Percentiles rank a stretch among this genome's conserved stretches.
Evolutionary conservation across 2,113 vertebrate species (phyloP).

Genomic region (Tachysurus vachellii): DNA sequence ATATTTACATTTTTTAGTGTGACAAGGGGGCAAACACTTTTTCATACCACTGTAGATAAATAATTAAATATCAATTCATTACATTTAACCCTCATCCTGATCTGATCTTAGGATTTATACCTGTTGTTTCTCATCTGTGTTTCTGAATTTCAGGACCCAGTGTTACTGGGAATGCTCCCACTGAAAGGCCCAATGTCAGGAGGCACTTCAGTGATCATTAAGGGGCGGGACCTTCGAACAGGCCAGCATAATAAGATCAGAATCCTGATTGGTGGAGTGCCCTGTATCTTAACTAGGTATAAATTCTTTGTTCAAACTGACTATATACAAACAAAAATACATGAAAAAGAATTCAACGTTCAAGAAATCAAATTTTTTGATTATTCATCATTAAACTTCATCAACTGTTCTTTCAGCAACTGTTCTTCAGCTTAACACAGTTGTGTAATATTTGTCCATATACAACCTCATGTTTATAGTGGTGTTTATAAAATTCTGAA

Average conservation of each 20-base stretch:
- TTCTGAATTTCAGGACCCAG: constrained; percentile 76
- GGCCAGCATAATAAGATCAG: constrained; percentile 82
- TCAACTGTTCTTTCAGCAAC: not conserved
- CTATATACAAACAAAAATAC: not conserved
- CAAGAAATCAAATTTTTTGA: not conserved
- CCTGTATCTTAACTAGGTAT: constrained; percentile 67
- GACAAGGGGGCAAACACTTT: too few relatives aligned
- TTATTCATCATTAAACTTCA: not conserved
- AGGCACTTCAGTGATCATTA: constrained; percentile 84
- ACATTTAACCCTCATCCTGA: not conserved
- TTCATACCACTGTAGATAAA: not conserved
- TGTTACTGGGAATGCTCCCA: constrained; percentile 82
- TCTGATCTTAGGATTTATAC: not conserved
- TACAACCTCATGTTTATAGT: not conserved
- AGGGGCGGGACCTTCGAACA: constrained; percentile 81
- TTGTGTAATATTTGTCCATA: not conserved
- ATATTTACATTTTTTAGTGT: too few relatives aligned
- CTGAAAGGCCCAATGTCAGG: constrained; percentile 86
- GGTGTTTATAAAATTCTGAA: not conserved
- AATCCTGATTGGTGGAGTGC: constrained; percentile 84
- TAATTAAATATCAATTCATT: not conserved
- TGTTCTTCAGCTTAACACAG: not conserved
- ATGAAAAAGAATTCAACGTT: not conserved
- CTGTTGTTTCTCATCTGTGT: not conserved
- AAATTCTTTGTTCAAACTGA: not conserved